These are phyloP conservation scores for Crossocerus cetratus DNA, from an alignment of 2,888 invertebrate genomes.

Conservation along the genomic window DNA sequence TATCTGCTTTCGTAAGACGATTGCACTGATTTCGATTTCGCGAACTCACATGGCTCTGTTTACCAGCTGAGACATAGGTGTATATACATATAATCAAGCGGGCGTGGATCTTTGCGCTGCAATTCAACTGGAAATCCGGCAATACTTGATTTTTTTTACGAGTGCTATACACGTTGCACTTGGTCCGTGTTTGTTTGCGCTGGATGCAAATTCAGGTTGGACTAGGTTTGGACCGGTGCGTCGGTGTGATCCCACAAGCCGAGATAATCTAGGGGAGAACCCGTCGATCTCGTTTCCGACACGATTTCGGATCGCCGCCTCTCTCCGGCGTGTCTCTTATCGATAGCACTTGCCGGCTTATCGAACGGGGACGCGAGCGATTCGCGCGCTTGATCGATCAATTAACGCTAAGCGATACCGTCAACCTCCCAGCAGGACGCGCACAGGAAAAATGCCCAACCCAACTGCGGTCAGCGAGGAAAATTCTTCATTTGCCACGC, in stretches of 20 bases:
- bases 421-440: not conserved
- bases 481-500: not conserved
- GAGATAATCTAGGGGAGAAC: constrained; percentile 39
- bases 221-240: constrained; percentile 6
- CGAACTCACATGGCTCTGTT: constrained; percentile 20
- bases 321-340: constrained; percentile 8
- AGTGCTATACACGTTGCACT: too few species aligned
- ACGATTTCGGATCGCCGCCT: constrained; percentile 15
- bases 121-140: too few species aligned
- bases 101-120: too few species aligned
- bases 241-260: constrained; percentile 24
- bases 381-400: constrained; percentile 13
- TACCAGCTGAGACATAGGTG: not conserved
- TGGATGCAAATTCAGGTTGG: not conserved
- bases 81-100: too few species aligned
- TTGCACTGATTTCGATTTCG: constrained; percentile 13
- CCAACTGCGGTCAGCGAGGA: too few species aligned
- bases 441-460: not conserved
- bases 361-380: constrained; percentile 3
- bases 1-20: not conserved
- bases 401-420: constrained; percentile 25
- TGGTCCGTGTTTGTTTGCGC: too few species aligned
- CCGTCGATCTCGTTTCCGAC: constrained; percentile 47
- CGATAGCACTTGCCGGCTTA: constrained; percentile 8
- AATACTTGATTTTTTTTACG: too few species aligned